A percentile compares a stretch with the other conserved stretches of the same genome.
Conservation (phyloP, 2,797 vertebrate genomes). For the Menidia menidia region DNA sequence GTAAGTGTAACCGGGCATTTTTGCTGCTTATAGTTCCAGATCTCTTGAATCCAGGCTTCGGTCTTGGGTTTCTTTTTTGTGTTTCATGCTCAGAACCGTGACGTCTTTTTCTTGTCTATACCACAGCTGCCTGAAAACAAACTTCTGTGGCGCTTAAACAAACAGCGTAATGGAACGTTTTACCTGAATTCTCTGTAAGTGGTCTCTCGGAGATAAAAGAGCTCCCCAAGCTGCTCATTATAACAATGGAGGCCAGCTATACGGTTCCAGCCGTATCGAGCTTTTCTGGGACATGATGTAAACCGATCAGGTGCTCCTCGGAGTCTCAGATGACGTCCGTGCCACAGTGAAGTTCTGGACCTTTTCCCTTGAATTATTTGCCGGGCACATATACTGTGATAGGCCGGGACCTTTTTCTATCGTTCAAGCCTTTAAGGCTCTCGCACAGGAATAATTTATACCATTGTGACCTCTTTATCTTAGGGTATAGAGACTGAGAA, state of each 20-base stretch:
- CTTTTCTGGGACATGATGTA: constrained; percentile 3
- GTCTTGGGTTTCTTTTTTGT: neutral
- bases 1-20: too few relatives aligned
- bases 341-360: neutral
- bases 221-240: constrained; percentile 23
- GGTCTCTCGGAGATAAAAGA: constrained; percentile 25
- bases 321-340: neutral
- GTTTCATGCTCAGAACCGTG: neutral
- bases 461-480: too few relatives aligned
- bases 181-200: constrained; percentile 23
- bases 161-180: constrained; percentile 6
- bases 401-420: too few relatives aligned
- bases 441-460: too few relatives aligned
- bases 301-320: neutral
- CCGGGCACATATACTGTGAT: too few relatives aligned
- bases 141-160: constrained; percentile 15
- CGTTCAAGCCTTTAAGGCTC: too few relatives aligned
- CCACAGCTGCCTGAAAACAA: constrained; percentile 6
- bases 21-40: too few relatives aligned
- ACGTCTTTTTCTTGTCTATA: neutral
- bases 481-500: too few relatives aligned
- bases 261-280: constrained; percentile 17
- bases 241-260: constrained; percentile 9
- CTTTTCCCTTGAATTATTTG: too few relatives aligned
- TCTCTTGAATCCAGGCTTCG: too few relatives aligned